phyloP scores from a whole-genome alignment of 1,140 invertebrate species.

The Drosophila asahinai region DNA sequence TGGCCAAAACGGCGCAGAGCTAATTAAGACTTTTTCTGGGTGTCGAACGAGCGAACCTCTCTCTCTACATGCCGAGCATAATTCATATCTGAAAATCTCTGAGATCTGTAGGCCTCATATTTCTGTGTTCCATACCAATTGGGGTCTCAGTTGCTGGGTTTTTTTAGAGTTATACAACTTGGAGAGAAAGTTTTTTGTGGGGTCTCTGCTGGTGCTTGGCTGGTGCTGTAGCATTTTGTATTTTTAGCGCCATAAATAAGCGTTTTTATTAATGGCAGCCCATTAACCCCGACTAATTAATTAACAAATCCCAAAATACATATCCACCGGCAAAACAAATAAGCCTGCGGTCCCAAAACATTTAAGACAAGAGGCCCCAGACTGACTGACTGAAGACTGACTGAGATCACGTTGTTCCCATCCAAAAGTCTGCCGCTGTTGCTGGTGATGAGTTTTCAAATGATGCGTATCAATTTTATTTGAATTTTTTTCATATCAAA shows the following conservation, averaged over 20 bases:
- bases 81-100: slow-evolving; percentile 57
- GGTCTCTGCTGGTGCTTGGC: slow-evolving; percentile 8
- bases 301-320: slow-evolving; percentile 66
- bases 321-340: slow-evolving; percentile 63
- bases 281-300: slow-evolving; percentile 82
- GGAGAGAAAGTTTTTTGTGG: slow-evolving; percentile 66
- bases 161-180: slow-evolving; percentile 59
- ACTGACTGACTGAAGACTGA: slow-evolving; percentile 36
- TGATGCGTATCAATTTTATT: slow-evolving; percentile 80
- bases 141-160: not conserved
- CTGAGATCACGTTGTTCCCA: slow-evolving; percentile 20
- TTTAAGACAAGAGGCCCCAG: slow-evolving; percentile 10
- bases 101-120: slow-evolving; percentile 31
- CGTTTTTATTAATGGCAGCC: slow-evolving; percentile 80
- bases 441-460: slow-evolving; percentile 79
- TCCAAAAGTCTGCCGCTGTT: slow-evolving; percentile 41
- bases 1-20: slow-evolving; percentile 44
- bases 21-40: slow-evolving; percentile 77
- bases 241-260: slow-evolving; percentile 81
- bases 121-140: slow-evolving; percentile 14
- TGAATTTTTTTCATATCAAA: slow-evolving; percentile 73
- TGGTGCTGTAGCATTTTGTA: slow-evolving; percentile 40
- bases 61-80: slow-evolving; percentile 64
- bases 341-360: slow-evolving; percentile 36
- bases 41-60: slow-evolving; percentile 28